Evolutionary conservation across 2,888 invertebrate species (phyloP), one percentile per base, ranked within the genome.

Genomic region (Sarcophaga variegata): DNA sequence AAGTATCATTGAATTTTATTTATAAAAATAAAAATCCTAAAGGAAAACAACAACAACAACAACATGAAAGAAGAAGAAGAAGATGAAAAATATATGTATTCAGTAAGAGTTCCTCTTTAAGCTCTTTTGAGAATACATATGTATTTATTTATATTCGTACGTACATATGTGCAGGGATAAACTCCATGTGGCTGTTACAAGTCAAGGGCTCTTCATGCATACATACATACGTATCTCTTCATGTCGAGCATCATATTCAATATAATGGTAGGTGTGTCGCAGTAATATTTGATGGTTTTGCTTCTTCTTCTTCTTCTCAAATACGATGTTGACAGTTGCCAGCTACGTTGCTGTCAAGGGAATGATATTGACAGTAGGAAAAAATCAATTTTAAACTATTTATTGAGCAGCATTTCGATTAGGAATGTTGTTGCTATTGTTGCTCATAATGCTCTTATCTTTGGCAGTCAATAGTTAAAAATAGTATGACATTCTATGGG

Each of bases 1-100:
- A 81, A 85, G 84, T 85, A 49, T 81, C 84, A 81, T 85, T 85
- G 80, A 85, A 80, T 85, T 54, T 76, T 80, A 71, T 84, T 77
- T 83, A 66, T 76, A 47, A 64, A 71, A 84, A 66, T 20, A 79
- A 75, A 47, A 10, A 37, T 37, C 37, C 37, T 37, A 37, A 37
- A 37, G 37, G 37, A 37, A 37, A 37, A 8, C 8, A 37, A 10
- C 37, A 37, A 37, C 37, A 27, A 37, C 37, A 37, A 37, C 6
- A 37, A 37, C 37, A 37, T 37, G 1, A 70, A 25, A 45, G 4
- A 27, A 54, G 74, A 74, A 74, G 17, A 69, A 37, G 74, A 64
- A 66, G n/a, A 37, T 20, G 49, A 69, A 78, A 47, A 63, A 69
- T 45, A 69, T 12, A 27, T 54, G 10, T 47, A 71, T 25, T 2